Conservation (phyloP, 1,140 invertebrate species). For the Calephelis nemesis region DNA sequence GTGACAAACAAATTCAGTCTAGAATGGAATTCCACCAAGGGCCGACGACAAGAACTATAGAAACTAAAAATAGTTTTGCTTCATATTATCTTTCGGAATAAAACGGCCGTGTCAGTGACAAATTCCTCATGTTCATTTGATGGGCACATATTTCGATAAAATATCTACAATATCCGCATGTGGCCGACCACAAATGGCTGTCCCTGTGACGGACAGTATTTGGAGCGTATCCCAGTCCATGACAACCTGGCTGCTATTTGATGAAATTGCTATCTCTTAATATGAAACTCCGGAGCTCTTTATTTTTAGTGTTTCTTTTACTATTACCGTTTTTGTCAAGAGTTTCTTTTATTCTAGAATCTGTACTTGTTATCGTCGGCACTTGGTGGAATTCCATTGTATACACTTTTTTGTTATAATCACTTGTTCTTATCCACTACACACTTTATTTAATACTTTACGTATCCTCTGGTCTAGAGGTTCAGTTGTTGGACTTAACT, state of each 20-base stretch:
- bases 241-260: constrained; percentile 5
- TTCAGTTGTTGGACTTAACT: no score
- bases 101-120: constrained; percentile 7
- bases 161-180: constrained; percentile 17
- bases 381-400: no score
- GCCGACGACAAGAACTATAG: no score
- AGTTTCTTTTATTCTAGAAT: no score
- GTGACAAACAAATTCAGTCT: no score
- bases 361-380: no score
- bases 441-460: no score
- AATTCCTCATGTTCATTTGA: constrained; percentile 13
- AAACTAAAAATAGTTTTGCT: background rate
- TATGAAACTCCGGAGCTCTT: background rate
- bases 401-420: no score
- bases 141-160: constrained; percentile 16
- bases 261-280: constrained; percentile 16
- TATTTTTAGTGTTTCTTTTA: background rate
- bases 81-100: background rate
- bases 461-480: no score
- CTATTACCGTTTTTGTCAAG: background rate
- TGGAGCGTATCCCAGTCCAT: constrained; percentile 9
- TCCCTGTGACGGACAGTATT: background rate
- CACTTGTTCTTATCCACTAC: no score
- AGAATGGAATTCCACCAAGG: no score
- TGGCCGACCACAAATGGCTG: constrained; percentile 9